Percentiles rank a stretch among this genome's conserved stretches.
Evolutionary conservation across 2,888 invertebrate species (phyloP).

Genomic region (Andricus quercusramuli): DNA sequence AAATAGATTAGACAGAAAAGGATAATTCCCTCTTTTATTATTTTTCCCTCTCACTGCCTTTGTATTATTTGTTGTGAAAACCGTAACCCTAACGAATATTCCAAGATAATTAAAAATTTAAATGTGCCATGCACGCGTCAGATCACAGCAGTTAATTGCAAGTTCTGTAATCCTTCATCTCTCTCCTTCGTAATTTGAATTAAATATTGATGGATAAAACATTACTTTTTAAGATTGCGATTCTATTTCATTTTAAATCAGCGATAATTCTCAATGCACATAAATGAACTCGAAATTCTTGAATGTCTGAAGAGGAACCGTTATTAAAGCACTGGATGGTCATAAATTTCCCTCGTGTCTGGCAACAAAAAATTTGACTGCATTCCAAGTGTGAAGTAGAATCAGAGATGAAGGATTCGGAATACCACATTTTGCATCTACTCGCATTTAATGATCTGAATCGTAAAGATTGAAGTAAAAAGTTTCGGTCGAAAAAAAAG

Average conservation of each 20-base stretch:
- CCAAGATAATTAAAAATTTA: conserved; percentile 20
- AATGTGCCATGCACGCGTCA: conserved; percentile 30
- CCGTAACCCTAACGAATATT: conserved; percentile 38
- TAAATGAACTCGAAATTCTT: conserved; percentile 2
- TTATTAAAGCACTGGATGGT: neutral
- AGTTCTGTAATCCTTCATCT: conserved; percentile 35
- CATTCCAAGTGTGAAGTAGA: conserved; percentile 19
- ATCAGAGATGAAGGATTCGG: conserved; percentile 32
- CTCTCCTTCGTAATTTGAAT: neutral
- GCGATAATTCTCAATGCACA: neutral
- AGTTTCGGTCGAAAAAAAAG: conserved; percentile 8
- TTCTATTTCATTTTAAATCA: neutral
- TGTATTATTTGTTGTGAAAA: neutral
- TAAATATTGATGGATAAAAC: neutral
- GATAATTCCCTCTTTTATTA: neutral
- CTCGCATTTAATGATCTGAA: conserved; percentile 37
- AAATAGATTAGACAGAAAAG: neutral
- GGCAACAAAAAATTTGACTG: conserved; percentile 3
- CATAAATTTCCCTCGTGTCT: neutral
- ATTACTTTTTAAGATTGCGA: neutral
- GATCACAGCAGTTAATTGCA: conserved; percentile 9
- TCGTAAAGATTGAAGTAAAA: conserved; percentile 25
- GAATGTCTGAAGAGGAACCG: conserved; percentile 20
- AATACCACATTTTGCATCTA: conserved; percentile 36
- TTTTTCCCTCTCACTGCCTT: conserved; percentile 2